These are phyloP conservation scores for Armadillidium nasatum DNA, from an alignment of 1,140 invertebrate genomes.

Conservation along the genomic window DNA sequence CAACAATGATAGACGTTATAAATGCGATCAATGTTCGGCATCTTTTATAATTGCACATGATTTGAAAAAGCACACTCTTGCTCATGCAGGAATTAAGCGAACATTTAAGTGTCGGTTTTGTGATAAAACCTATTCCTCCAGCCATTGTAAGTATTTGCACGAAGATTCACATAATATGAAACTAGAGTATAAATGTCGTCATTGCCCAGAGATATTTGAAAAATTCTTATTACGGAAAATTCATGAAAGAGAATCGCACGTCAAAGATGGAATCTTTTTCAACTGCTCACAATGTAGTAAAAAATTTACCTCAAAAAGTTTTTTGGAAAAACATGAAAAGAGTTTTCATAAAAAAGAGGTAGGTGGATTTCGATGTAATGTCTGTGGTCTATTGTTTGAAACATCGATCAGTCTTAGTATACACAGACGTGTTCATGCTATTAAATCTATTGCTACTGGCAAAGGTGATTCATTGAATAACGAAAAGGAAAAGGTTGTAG, in stretches of 20 bases:
- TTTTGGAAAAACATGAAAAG: neutral
- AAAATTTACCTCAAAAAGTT: slow-evolving; percentile 3
- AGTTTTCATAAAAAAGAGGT: neutral
- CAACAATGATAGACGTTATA: neutral
- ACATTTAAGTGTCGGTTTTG: neutral
- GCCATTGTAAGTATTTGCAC: neutral
- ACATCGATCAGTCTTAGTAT: neutral
- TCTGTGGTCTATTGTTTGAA: neutral
- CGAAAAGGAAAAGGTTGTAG: neutral
- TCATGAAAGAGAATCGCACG: neutral
- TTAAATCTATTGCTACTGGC: neutral
- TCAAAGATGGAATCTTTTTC: neutral
- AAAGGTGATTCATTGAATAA: neutral
- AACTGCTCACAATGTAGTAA: neutral
- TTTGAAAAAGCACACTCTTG: neutral
- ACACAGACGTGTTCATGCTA: neutral
- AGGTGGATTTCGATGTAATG: neutral
- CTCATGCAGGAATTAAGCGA: neutral
- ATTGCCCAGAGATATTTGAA: neutral
- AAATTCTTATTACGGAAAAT: neutral
- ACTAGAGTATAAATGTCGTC: neutral
- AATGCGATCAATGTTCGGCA: neutral
- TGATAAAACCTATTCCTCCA: neutral
- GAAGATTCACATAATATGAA: neutral
- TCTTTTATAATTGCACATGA: neutral